Base-by-base conservation (phyloP, 2,797 vertebrate species). In the Petrocephalus sullivani region DNA sequence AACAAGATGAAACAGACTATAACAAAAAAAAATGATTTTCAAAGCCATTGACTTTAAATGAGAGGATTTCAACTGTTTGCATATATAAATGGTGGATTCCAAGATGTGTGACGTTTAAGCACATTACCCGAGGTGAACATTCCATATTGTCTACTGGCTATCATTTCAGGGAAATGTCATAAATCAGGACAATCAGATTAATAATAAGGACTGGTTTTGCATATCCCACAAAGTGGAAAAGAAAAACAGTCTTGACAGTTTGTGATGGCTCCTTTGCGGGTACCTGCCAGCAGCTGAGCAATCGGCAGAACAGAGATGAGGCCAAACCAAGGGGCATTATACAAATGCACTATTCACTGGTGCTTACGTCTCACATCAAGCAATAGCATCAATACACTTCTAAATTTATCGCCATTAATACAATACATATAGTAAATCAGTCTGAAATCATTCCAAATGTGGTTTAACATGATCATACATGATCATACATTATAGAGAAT, bases 191-290 rank as follows among this genome's bases (percentile, higher is more conserved):
- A 90, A 94, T 92, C 91, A 94, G 95, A 95, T 94, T 89, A 90
- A 93, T 94, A 95, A 95, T 94, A 64, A 75, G 86, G 88, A 92
- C 94, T 94, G 92, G 89, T 94, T 94, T 95, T 95, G 90, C 93
- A 41, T 95, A 94, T 94, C 95, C 95, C 93, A 93, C 94, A 91
- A 92, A 94, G 92, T 91, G 91, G 93, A 91, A 95, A 94, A 94
- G 91, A 89, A 94, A 91, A 95, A 94, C 92, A 95, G 94, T 87
- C 84, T 88, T 90, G 87, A 92, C 91, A 92, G 92, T 93, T 93
- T 93, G 90, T 33, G 92, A 94, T 95, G 94, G 93, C 95, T 94
- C 94, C 96, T n/a, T 90, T 91, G 93, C 94, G 95, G 37, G 37
- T 41, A 41, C 37, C 3, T 41, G 95, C 94, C 93, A 95, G 96